phyloP scores from a whole-genome alignment of 2,797 vertebrate genomes.

The Oreonectes daqikongensis region DNA sequence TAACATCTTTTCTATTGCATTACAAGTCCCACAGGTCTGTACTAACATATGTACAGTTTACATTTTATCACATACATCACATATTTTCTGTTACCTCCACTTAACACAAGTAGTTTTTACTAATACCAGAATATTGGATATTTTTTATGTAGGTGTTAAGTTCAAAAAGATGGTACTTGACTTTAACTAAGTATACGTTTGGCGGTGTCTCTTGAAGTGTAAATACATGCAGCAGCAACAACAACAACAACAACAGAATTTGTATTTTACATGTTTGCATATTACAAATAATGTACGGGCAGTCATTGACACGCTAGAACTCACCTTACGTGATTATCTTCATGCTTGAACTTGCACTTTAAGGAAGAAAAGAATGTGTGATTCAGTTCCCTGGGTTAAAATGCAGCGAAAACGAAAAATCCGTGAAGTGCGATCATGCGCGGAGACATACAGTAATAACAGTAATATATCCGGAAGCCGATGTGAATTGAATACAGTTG shows the following conservation, averaged over 20 bases:
- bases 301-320: conserved; percentile 32
- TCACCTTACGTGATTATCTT: conserved; percentile 72
- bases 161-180: neutral
- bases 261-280: neutral
- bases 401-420: conserved; percentile 47
- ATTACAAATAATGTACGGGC: neutral
- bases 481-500: conserved; percentile 51
- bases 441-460: conserved; percentile 46
- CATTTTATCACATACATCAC: neutral
- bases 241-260: no score
- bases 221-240: no score
- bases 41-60: neutral
- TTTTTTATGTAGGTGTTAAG: neutral
- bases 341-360: conserved; percentile 63
- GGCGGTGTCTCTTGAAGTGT: no score
- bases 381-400: conserved; percentile 3
- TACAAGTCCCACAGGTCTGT: neutral
- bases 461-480: conserved; percentile 75
- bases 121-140: neutral
- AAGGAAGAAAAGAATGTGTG: conserved; percentile 40
- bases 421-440: conserved; percentile 50
- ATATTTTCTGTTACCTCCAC: neutral
- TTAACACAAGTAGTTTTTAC: neutral
- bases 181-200: neutral
- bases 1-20: neutral